These are phyloP conservation scores for Nasonia longicornis DNA, from an alignment of 1,140 invertebrate species.

Conservation along the genomic window DNA sequence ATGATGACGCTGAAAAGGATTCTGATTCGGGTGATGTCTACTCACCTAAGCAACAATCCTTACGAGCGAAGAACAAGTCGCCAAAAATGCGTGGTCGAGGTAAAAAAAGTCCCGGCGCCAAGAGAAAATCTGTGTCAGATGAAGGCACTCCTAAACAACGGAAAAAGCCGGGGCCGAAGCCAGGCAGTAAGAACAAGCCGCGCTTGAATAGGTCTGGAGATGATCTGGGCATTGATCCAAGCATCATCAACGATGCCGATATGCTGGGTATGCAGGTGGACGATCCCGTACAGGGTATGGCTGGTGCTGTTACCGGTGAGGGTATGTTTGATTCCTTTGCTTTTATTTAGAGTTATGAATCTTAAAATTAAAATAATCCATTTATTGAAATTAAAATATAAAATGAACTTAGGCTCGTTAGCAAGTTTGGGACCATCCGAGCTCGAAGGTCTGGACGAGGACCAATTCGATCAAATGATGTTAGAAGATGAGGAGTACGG, in stretches of 20 bases:
- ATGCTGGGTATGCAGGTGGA: constrained; percentile 53
- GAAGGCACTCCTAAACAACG: constrained; percentile 61
- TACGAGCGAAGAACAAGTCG: constrained; percentile 58
- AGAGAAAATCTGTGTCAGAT: constrained; percentile 57
- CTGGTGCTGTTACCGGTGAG: constrained; percentile 50
- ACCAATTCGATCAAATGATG: constrained; percentile 73
- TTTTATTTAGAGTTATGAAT: neutral
- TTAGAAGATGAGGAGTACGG: constrained; percentile 75
- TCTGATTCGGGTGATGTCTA: constrained; percentile 68
- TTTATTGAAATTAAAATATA: neutral
- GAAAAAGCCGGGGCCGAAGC: constrained; percentile 67
- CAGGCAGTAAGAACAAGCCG: constrained; percentile 65
- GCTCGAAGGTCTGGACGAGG: constrained; percentile 71
- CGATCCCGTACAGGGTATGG: constrained; percentile 51
- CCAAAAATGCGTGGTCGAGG: constrained; percentile 56
- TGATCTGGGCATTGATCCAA: constrained; percentile 44
- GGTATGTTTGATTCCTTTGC: constrained; percentile 18
- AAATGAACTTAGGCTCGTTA: constrained; percentile 52
- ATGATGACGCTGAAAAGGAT: constrained; percentile 68
- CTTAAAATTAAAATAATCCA: too few species aligned
- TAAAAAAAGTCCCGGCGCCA: constrained; percentile 61
- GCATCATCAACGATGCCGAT: constrained; percentile 59
- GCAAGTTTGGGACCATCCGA: constrained; percentile 66
- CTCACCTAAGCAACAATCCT: constrained; percentile 63
- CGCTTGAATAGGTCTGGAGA: constrained; percentile 53